These are phyloP conservation scores for Drosophila birchii DNA, from an alignment of 2,888 invertebrate species.

Conservation along the genomic window DNA sequence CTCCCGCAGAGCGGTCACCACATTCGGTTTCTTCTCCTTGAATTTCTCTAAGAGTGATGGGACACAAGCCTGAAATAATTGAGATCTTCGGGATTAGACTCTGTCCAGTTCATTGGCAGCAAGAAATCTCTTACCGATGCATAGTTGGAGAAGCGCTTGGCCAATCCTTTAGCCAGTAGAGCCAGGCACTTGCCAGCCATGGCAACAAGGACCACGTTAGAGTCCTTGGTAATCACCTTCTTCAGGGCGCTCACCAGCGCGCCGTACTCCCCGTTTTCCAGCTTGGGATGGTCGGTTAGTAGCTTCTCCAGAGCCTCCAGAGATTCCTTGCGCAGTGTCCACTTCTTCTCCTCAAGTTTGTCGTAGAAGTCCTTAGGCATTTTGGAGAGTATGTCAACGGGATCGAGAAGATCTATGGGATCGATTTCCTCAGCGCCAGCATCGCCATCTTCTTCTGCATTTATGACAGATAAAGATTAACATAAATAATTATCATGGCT, in stretches of 20 bases:
- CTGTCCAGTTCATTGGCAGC: no score
- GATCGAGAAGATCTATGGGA: conserved; percentile 95
- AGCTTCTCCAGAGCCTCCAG: conserved; percentile 93
- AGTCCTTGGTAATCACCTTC: conserved; percentile 96
- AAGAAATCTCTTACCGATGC: conserved; percentile 85
- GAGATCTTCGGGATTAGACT: neutral
- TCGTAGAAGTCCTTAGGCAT: conserved; percentile 98
- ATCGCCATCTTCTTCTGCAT: conserved; percentile 85
- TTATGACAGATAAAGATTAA: neutral
- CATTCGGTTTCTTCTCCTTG: conserved; percentile 97
- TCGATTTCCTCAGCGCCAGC: conserved; percentile 88
- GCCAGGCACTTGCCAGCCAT: conserved; percentile 93
- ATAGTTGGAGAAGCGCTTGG: conserved; percentile 94
- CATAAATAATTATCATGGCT: neutral
- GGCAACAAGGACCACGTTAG: conserved; percentile 96
- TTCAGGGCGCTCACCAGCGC: conserved; percentile 94
- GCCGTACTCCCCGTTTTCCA: conserved; percentile 97
- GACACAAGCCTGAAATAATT: conserved; percentile 86
- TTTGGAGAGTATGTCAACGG: conserved; percentile 96
- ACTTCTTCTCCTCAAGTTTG: conserved; percentile 96
- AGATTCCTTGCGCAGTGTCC: conserved; percentile 98
- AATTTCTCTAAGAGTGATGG: conserved; percentile 96
- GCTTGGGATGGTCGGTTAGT: conserved; percentile 90
- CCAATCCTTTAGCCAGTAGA: conserved; percentile 92
- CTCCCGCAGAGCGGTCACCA: conserved; percentile 93